Evolutionary conservation across 2,113 vertebrate species (phyloP).

Genomic region (Neomonachus schauinslandi): DNA sequence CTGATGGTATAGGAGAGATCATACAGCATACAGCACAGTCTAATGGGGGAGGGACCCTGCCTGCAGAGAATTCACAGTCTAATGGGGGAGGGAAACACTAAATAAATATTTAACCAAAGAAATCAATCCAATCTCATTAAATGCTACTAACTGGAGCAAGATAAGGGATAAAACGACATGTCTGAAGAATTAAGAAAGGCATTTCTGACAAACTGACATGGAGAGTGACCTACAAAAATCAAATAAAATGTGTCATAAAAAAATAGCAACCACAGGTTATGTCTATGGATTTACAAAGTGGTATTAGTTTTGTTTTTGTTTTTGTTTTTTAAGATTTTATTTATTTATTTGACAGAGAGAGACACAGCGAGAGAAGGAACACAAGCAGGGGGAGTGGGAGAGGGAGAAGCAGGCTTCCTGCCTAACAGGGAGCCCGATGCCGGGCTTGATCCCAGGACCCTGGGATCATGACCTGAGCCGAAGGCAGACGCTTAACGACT

Average conservation of each 20-base stretch:
- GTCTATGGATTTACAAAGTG: background rate
- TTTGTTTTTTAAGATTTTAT: no score
- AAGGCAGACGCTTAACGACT: no score
- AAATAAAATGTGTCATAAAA: background rate
- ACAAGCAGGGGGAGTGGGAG: no score
- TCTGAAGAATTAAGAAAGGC: background rate
- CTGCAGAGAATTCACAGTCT: background rate
- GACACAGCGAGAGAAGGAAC: no score
- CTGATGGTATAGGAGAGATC: background rate
- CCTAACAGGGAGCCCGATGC: no score
- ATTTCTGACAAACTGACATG: background rate
- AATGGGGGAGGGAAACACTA: background rate
- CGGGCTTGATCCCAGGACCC: no score
- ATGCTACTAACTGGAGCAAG: background rate
- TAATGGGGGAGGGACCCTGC: background rate
- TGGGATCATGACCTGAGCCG: no score
- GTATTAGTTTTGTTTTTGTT: background rate
- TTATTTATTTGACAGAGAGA: no score
- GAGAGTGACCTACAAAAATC: background rate
- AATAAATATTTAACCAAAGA: background rate
- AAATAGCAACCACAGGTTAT: background rate
- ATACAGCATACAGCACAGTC: background rate
- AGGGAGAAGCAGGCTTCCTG: no score
- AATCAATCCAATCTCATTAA: background rate
- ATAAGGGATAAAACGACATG: background rate